Evolutionary conservation across 2,888 invertebrate species (phyloP).

Genomic region (Callosobruchus maculatus): DNA sequence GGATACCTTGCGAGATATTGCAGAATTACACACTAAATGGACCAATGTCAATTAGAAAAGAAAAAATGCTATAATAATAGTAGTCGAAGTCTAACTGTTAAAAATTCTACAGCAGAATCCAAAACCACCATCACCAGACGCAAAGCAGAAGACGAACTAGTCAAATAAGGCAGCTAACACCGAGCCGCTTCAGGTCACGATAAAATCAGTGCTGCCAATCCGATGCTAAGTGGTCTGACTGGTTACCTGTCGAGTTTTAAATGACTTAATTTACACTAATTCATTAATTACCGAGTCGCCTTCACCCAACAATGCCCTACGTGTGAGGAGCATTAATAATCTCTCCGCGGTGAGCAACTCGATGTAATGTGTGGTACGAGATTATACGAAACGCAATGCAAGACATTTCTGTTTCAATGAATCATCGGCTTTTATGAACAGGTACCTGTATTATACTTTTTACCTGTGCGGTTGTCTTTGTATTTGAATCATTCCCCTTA

Average conservation of each 20-base stretch:
- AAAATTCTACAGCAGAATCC: too few species aligned
- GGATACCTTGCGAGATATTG: too few species aligned
- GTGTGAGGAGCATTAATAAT: not conserved
- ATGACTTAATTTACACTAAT: constrained; percentile 2
- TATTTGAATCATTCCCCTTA: too few species aligned
- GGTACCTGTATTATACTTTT: too few species aligned
- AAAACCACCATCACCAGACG: too few species aligned
- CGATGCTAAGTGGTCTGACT: not conserved
- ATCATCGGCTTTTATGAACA: not conserved
- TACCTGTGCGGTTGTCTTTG: too few species aligned
- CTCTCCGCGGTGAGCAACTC: not conserved
- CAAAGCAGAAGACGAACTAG: not conserved
- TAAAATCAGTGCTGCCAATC: constrained; percentile 1
- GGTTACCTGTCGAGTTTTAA: constrained; percentile 23
- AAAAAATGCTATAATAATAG: too few species aligned
- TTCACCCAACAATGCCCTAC: not conserved
- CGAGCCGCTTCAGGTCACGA: not conserved
- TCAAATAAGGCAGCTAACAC: not conserved
- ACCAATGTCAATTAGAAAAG: too few species aligned
- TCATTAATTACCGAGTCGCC: constrained; percentile 1
- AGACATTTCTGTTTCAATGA: not conserved
- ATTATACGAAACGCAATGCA: not conserved
- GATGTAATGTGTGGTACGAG: not conserved
- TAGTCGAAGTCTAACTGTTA: too few species aligned
- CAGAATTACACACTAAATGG: too few species aligned